phyloP scores from a whole-genome alignment of 1,140 invertebrate species.

The Rhagoletis zephyria region DNA sequence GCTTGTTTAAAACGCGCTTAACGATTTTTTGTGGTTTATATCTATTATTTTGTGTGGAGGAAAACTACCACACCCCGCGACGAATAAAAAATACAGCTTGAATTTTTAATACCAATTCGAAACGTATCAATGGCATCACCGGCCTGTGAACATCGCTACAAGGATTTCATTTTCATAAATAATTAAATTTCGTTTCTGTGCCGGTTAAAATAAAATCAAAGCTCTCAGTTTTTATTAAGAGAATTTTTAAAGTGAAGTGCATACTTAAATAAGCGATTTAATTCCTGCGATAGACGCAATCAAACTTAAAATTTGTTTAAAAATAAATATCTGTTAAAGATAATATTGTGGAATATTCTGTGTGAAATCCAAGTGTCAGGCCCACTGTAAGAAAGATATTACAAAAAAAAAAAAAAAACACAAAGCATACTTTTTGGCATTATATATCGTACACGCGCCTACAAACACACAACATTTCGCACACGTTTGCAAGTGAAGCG shows the following conservation, averaged over 20 bases:
- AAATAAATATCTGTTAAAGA: not conserved
- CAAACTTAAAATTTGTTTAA: not conserved
- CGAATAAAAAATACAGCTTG: not conserved
- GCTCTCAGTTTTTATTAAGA: conserved; percentile 48
- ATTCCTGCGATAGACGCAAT: conserved; percentile 8
- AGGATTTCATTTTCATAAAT: conserved; percentile 70
- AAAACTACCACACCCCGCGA: not conserved
- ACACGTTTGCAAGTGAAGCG: not conserved
- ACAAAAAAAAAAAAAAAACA: not conserved
- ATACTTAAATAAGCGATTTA: not conserved
- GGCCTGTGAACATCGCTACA: conserved; percentile 64
- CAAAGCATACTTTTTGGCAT: not conserved
- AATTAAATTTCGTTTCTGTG: conserved; percentile 56
- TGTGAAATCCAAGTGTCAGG: not conserved
- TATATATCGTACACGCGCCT: not conserved
- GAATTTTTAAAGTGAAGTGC: conserved; percentile 54
- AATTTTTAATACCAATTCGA: not conserved
- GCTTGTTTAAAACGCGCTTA: too few species aligned
- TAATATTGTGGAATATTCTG: not conserved
- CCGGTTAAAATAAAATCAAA: conserved; percentile 56
- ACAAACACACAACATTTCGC: not conserved
- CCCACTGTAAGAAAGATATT: not conserved
- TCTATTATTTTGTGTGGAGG: not conserved
- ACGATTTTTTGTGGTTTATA: too few species aligned
- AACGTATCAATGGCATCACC: conserved; percentile 66